These are phyloP conservation scores for Propithecus perrieri DNA, from an alignment of 2,797 vertebrate species.

Conservation along the genomic window DNA sequence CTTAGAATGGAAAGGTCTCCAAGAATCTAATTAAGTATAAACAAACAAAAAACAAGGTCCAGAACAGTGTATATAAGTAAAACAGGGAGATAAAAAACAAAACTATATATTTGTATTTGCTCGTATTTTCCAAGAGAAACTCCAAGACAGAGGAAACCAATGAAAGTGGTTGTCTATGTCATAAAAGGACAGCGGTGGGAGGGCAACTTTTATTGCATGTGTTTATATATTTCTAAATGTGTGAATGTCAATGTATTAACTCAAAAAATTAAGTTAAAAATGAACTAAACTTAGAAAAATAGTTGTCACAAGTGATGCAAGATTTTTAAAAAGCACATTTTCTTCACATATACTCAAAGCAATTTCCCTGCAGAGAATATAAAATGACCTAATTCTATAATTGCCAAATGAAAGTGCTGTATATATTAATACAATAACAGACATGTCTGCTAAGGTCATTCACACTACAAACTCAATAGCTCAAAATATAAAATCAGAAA, in stretches of 20 bases:
- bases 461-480: not conserved
- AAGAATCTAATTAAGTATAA: not conserved
- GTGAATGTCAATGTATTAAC: not conserved
- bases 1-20: not conserved
- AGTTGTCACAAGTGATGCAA: not conserved
- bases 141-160: not conserved
- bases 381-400: not conserved
- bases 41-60: not conserved
- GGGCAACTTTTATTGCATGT: not conserved
- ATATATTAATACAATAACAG: not conserved
- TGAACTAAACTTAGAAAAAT: not conserved
- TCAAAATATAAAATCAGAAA: not conserved
- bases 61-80: not conserved
- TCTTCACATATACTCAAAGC: not conserved
- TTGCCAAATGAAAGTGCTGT: not conserved
- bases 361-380: not conserved
- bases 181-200: not conserved
- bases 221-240: not conserved
- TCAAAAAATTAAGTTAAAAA: slow-evolving; percentile 24
- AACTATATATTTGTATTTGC: not conserved
- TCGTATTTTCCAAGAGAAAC: not conserved
- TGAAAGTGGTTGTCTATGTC: not conserved
- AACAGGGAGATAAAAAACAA: not conserved
- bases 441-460: not conserved
- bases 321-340: not conserved